Percentiles rank a stretch among this genome's conserved stretches.
Conservation (phyloP, 2,797 vertebrate species). For the Pangasius krempfi region DNA sequence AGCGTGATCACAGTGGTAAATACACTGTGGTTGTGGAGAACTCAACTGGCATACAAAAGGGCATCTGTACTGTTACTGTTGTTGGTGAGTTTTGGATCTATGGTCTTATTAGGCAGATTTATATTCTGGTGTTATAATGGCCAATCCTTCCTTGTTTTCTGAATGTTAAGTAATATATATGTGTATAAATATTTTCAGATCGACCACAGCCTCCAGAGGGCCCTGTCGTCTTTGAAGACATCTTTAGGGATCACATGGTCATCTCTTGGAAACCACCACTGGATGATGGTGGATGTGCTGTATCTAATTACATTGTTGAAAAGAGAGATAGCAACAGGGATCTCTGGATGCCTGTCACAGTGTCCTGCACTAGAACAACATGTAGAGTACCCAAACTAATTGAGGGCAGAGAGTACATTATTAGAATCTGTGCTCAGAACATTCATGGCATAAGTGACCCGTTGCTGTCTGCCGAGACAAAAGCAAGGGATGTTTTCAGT, state of each 20-base stretch:
- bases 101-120: neutral
- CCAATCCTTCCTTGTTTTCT: neutral
- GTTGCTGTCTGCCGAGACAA: conserved; percentile 88
- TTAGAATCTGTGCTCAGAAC: conserved; percentile 96
- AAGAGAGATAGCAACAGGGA: conserved; percentile 95
- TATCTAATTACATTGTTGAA: conserved; percentile 97
- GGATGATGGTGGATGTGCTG: conserved; percentile 91
- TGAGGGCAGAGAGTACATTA: conserved; percentile 93
- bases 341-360: conserved; percentile 95
- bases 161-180: neutral
- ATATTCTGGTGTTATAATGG: neutral
- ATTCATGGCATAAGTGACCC: conserved; percentile 95
- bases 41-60: conserved; percentile 85
- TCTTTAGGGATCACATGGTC: conserved; percentile 92
- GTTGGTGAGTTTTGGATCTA: conserved; percentile 82
- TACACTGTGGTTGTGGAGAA: conserved; percentile 90
- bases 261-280: conserved; percentile 96
- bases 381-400: conserved; percentile 94
- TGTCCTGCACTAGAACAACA: conserved; percentile 88
- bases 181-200: conserved; percentile 72
- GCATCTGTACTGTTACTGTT: conserved; percentile 87
- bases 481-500: conserved; percentile 95
- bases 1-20: conserved; percentile 89
- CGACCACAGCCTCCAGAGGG: conserved; percentile 94
- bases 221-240: conserved; percentile 91